Percentiles rank a stretch among this genome's conserved stretches.
Conservation (phyloP, 2,113 vertebrate species). For the Percopsis transmontana region DNA sequence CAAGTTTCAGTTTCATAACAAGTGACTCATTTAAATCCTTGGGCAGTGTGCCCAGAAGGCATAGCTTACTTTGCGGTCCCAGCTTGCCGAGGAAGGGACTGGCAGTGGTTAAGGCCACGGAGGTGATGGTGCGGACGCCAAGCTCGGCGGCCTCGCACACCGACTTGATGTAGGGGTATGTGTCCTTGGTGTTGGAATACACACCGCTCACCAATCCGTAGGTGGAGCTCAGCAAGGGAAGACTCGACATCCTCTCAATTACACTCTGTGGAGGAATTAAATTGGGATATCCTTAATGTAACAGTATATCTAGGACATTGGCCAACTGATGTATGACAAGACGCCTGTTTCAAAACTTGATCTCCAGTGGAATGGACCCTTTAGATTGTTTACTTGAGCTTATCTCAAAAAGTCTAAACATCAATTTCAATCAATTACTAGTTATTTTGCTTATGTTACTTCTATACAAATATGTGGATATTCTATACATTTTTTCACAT, state of each 20-base stretch:
- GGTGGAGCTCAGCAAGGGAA: slow-evolving; percentile 92
- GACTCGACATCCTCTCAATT: slow-evolving; percentile 82
- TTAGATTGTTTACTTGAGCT: too few relatives aligned
- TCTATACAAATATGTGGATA: too few relatives aligned
- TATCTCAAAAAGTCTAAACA: too few relatives aligned
- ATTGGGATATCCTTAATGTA: neutral
- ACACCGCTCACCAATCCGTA: slow-evolving; percentile 83
- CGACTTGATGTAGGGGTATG: slow-evolving; percentile 85
- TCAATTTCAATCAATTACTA: too few relatives aligned
- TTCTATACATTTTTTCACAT: too few relatives aligned
- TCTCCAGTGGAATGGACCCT: too few relatives aligned
- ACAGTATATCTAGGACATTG: neutral
- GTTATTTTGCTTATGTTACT: too few relatives aligned
- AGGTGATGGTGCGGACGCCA: slow-evolving; percentile 85
- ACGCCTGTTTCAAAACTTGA: too few relatives aligned
- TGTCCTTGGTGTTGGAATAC: slow-evolving; percentile 88
- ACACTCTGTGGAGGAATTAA: slow-evolving; percentile 80
- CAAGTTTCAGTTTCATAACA: neutral
- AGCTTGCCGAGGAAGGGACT: slow-evolving; percentile 87
- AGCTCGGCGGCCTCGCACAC: slow-evolving; percentile 84
- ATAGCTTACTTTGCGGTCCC: slow-evolving; percentile 88
- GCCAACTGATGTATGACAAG: too few relatives aligned
- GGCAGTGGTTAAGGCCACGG: slow-evolving; percentile 82
- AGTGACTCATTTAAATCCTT: neutral
- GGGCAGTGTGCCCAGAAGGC: neutral